A percentile compares a stretch with the other conserved stretches of the same genome.
Conservation (phyloP, 2,888 invertebrate species). For the Orthosia gracilis region DNA sequence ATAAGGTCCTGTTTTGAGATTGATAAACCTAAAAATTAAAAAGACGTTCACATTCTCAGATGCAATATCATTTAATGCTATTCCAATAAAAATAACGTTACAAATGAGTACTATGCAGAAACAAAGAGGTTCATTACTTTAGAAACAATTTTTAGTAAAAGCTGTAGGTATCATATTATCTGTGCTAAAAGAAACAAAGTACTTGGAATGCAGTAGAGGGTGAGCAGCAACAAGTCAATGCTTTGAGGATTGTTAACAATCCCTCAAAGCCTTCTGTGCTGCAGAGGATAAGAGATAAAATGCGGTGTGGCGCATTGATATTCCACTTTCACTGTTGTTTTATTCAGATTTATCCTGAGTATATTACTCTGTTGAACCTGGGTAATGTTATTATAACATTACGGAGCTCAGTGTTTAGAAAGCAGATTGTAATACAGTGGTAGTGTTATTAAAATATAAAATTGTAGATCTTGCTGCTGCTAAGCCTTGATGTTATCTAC, state of each 20-base stretch:
- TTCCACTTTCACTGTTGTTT: conserved; percentile 55
- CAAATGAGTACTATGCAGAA: not conserved
- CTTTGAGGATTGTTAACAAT: conserved; percentile 20
- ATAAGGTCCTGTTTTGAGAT: not conserved
- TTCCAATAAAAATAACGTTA: conserved; percentile 15
- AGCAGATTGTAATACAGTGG: conserved; percentile 20
- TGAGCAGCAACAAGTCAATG: conserved; percentile 27
- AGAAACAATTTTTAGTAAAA: conserved; percentile 7
- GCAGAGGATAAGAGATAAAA: conserved; percentile 44
- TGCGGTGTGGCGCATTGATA: conserved; percentile 47
- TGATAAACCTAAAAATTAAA: not conserved
- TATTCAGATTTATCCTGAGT: conserved; percentile 55
- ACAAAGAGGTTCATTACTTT: not conserved
- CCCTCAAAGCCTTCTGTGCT: conserved; percentile 22
- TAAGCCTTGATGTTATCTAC: not conserved
- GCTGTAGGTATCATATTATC: too few species aligned
- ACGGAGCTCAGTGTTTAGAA: conserved; percentile 26
- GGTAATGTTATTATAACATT: conserved; percentile 52
- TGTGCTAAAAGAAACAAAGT: conserved; percentile 9
- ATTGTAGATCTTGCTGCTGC: conserved; percentile 7
- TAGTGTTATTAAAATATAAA: conserved; percentile 53
- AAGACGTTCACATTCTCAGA: conserved; percentile 20
- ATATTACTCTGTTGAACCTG: conserved; percentile 42
- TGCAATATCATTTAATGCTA: conserved; percentile 10
- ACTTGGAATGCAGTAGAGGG: not conserved